These are phyloP conservation scores for Drosophila nr. medialis DNA, from an alignment of 2,888 invertebrate genomes.

Conservation along the genomic window DNA sequence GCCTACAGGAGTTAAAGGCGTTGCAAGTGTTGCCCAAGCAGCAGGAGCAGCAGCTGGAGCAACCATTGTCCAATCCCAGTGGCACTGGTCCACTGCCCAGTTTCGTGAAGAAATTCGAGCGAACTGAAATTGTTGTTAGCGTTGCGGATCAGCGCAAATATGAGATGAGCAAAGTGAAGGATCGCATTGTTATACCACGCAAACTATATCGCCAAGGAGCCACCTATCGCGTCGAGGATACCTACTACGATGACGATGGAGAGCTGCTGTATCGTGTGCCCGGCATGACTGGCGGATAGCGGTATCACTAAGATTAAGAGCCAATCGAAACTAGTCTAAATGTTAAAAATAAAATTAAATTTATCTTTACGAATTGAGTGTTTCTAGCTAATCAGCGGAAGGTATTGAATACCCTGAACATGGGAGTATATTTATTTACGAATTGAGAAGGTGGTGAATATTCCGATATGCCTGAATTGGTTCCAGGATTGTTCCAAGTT, in stretches of 20 bases:
- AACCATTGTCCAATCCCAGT: slow-evolving; percentile 55
- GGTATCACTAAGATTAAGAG: background rate
- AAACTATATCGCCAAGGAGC: slow-evolving; percentile 87
- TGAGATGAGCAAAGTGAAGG: slow-evolving; percentile 81
- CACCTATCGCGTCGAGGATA: slow-evolving; percentile 91
- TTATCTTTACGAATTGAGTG: background rate
- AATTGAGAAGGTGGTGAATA: background rate
- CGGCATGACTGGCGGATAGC: slow-evolving; percentile 86
- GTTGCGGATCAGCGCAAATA: slow-evolving; percentile 75
- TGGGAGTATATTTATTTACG: background rate
- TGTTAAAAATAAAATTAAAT: background rate
- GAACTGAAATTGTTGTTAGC: slow-evolving; percentile 82
- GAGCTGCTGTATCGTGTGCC: slow-evolving; percentile 92
- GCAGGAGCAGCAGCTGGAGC: slow-evolving; percentile 4
- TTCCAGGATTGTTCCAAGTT: background rate
- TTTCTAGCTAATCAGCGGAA: background rate
- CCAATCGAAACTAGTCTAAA: background rate
- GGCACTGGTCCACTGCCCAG: slow-evolving; percentile 64
- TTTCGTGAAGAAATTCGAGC: slow-evolving; percentile 70
- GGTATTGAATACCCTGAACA: background rate
- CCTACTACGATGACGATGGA: slow-evolving; percentile 93
- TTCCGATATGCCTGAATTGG: background rate
- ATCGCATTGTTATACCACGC: slow-evolving; percentile 89
- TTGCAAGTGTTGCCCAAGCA: slow-evolving; percentile 51
- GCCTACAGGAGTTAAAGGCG: slow-evolving; percentile 74